Percentiles rank a stretch among this genome's conserved stretches.
Evolutionary conservation across 1,140 invertebrate species (phyloP).

Genomic region (Apis florea): DNA sequence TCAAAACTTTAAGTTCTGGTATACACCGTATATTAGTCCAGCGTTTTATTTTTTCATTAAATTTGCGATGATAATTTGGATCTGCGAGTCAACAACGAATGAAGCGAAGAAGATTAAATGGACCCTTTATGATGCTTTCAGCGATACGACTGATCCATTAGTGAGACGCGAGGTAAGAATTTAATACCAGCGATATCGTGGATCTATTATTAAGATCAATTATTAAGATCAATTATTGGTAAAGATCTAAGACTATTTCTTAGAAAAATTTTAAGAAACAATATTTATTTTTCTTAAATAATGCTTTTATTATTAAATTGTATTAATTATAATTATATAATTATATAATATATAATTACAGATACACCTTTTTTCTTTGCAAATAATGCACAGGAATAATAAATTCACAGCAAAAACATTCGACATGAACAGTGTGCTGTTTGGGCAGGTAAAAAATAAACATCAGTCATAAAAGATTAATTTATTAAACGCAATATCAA

Average conservation of each 20-base stretch:
- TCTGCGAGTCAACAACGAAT: constrained; percentile 70
- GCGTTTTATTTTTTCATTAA: constrained; percentile 68
- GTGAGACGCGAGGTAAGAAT: constrained; percentile 72
- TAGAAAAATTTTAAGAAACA: too few species aligned
- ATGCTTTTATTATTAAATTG: background rate
- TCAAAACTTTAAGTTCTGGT: constrained; percentile 60
- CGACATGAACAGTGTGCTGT: constrained; percentile 58
- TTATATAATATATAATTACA: too few species aligned
- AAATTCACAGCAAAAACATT: constrained; percentile 66
- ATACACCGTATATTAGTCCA: constrained; percentile 54
- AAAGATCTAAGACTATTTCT: too few species aligned
- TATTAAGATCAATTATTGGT: too few species aligned
- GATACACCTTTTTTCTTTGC: constrained; percentile 70
- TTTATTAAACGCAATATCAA: background rate
- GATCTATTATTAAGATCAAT: background rate
- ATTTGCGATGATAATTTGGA: constrained; percentile 64
- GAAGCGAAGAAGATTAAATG: constrained; percentile 63
- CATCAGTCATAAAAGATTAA: background rate
- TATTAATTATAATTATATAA: constrained; percentile 8
- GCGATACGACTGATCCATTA: constrained; percentile 63
- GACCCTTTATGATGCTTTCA: constrained; percentile 68
- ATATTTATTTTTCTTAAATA: background rate
- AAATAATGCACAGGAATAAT: constrained; percentile 69
- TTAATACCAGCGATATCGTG: background rate
- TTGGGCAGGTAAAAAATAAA: constrained; percentile 59